Conservation (phyloP, 1,140 invertebrate species). For the Drosophila kurseongensis region DNA sequence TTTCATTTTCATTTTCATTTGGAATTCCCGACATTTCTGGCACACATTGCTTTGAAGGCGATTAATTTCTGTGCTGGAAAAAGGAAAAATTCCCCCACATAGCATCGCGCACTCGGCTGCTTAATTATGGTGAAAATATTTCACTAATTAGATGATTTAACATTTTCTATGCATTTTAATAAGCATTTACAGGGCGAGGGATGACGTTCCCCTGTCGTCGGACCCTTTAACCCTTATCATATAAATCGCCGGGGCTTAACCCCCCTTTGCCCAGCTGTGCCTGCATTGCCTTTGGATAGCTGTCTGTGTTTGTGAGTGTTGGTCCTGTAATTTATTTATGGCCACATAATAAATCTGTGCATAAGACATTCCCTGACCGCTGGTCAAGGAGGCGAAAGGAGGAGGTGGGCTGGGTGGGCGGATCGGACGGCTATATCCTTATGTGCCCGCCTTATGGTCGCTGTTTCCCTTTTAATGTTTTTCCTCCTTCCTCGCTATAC, state of each 20-base stretch:
- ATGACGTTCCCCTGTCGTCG: slow-evolving; percentile 56
- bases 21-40: slow-evolving; percentile 34
- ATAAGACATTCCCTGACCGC: slow-evolving; percentile 68
- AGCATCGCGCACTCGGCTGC: slow-evolving; percentile 15
- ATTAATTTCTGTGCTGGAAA: slow-evolving; percentile 7
- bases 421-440: slow-evolving; percentile 11
- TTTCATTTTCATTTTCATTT: slow-evolving; percentile 11
- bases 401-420: not conserved
- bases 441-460: slow-evolving; percentile 29
- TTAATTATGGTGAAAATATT: slow-evolving; percentile 54
- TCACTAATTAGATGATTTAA: slow-evolving; percentile 72
- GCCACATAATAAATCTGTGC: slow-evolving; percentile 81
- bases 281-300: not conserved
- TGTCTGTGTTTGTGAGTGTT: slow-evolving; percentile 44
- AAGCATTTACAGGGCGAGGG: slow-evolving; percentile 21
- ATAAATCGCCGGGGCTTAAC: slow-evolving; percentile 51
- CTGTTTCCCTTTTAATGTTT: slow-evolving; percentile 68
- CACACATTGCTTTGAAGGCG: slow-evolving; percentile 32
- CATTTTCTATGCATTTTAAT: slow-evolving; percentile 72
- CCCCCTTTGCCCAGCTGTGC: slow-evolving; percentile 24
- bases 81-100: not conserved
- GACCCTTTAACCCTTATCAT: slow-evolving; percentile 75
- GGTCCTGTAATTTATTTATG: slow-evolving; percentile 79
- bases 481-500: slow-evolving; percentile 38
- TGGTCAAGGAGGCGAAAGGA: slow-evolving; percentile 10